Evolutionary conservation across 2,113 vertebrate species (phyloP), one percentile per base, ranked within the genome.

Genomic region (Triplophysa dalaica): DNA sequence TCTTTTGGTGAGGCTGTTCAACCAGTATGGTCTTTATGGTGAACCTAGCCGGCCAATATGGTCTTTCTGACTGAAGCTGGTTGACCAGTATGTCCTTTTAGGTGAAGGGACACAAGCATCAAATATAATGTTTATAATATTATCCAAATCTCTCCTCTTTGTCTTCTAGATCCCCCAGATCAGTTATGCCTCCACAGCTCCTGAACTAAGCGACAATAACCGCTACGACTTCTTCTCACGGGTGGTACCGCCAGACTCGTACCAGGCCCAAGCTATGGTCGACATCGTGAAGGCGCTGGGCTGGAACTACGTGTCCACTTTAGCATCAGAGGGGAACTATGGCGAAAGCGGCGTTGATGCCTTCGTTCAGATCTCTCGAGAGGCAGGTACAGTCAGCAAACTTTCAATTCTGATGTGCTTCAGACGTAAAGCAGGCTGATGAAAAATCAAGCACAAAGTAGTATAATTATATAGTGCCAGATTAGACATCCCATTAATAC

Each of bases 221-320:
- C 93, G 95, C 10, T 96, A 95, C 0, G 95, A 97, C 88, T 97
- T 94, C 89, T 97, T 97, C 91, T 97, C 95, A 0, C 90, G 96
- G 0, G 95, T 97, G 77, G 95, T 97, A 19, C 96, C 95, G 0
- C 95, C 96, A 0, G 96, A 97, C 86, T 96, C 95, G 0, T 96
- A 97, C 88, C 96, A 97, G 91, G 96, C 96, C 16, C 96, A 97
- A 89, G 91, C 96, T 72, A 97, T 97, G 96, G 89, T 97, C 90
- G 96, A 96, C 86, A 95, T 97, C 1, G 95, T 97, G 48, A 93
- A 92, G 75, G 94, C 95, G 0, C 48, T 97, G 78, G 94, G 95
- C 22, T 97, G 96, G 96, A 97, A 96, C 87, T 97, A 97, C 0
- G 95, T 97, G 17, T 96, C 95, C 76, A 97, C 96, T 0, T 87